A percentile compares a stretch with the other conserved stretches of the same genome.
Evolutionary conservation across 2,113 vertebrate genomes (phyloP).

Genomic region (Candoia aspera): DNA sequence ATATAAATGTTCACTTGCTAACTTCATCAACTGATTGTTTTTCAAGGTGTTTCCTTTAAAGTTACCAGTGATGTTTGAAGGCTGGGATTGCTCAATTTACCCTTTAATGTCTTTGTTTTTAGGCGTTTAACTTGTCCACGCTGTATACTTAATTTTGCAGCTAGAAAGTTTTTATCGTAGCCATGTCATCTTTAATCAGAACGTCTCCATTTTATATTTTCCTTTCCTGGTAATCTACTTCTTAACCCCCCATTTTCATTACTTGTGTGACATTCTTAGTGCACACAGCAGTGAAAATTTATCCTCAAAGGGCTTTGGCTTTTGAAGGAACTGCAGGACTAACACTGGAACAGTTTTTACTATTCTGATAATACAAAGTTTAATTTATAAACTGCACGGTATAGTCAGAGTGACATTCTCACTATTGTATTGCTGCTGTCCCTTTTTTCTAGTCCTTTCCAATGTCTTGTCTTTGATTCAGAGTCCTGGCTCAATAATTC

Average conservation of each 20-base stretch:
- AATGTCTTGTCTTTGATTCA: not conserved
- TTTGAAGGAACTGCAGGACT: not conserved
- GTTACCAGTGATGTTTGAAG: not conserved
- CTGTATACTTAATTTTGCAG: not conserved
- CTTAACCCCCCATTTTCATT: not conserved
- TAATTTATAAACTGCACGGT: constrained; percentile 34
- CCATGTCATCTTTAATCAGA: not conserved
- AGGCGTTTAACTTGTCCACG: not conserved
- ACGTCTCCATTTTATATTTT: not conserved
- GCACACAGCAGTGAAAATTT: not conserved
- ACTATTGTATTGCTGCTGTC: constrained; percentile 37
- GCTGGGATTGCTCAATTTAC: not conserved
- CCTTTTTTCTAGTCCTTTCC: constrained; percentile 29
- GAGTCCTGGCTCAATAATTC: constrained; percentile 19
- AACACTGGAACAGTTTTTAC: constrained; percentile 17
- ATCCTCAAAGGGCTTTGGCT: constrained; percentile 32
- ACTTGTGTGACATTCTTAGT: constrained; percentile 8
- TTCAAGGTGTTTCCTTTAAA: not conserved
- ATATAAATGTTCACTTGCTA: not conserved
- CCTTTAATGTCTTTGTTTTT: not conserved
- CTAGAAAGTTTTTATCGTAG: not conserved
- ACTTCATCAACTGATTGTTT: not conserved
- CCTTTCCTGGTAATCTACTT: not conserved
- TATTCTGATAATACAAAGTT: constrained; percentile 9
- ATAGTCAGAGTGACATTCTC: constrained; percentile 1